Evolutionary conservation across 2,797 vertebrate species (phyloP), one percentile per base, ranked within the genome.

Genomic region (Poliocrania exsul): DNA sequence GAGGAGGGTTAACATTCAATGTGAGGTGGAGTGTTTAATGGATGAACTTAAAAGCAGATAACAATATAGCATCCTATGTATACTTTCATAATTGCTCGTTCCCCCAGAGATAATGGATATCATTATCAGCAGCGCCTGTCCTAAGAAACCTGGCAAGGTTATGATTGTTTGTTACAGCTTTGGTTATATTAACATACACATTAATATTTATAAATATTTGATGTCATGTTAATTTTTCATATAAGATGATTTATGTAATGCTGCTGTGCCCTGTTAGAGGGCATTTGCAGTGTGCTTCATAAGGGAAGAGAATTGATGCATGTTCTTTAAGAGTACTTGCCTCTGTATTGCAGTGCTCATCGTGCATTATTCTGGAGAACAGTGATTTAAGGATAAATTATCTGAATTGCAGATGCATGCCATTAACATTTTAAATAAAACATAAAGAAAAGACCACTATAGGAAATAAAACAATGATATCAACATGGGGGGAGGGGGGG

Each of bases 121-220:
- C 98, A 98, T 98, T 98, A 98, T 97, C 97, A 97, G 95, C 97
- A 78, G 95, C 96, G 98, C 97, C 97, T 98, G 97, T 98, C 98
- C 98, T 98, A 97, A 97, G 97, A 97, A 98, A 98, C 98, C 98
- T 98, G 97, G 98, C 98, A 98, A 98, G 97, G 98, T 98, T 98
- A 98, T 97, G 97, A 98, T 98, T 98, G 97, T 98, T 98, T 98
- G 98, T 98, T 98, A 98, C 98, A 97, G 98, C 98, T 98, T 98
- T 98, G 97, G 97, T 98, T 98, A 98, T 98, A 98, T 98, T 98
- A 98, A 98, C 98, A 98, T 98, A 98, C 96, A 97, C 98, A 98
- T 98, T 98, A 98, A 98, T 98, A 98, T 98, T 98, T 98, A 98
- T 98, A 98, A 98, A 98, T 98, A 98, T 98, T 98, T 98, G 95